Percentiles rank a stretch among this genome's conserved stretches.
Conservation (phyloP, 2,113 vertebrate genomes). For the Silurus asotus region DNA sequence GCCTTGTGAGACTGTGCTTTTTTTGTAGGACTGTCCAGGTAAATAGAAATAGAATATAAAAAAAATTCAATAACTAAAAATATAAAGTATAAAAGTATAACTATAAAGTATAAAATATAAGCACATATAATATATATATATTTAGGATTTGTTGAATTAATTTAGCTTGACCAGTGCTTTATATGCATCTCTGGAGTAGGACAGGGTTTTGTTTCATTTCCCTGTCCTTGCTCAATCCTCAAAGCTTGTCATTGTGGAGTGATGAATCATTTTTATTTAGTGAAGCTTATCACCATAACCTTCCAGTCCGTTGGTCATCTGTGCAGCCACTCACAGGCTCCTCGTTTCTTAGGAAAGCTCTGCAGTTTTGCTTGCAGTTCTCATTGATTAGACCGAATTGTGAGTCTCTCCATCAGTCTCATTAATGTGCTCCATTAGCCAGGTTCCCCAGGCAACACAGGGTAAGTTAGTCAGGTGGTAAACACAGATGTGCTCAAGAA, state of each 20-base stretch:
- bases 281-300: constrained; percentile 5
- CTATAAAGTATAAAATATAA: too few species aligned
- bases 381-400: constrained; percentile 49
- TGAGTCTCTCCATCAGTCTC: constrained; percentile 51
- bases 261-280: constrained; percentile 23
- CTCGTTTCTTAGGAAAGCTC: constrained; percentile 39
- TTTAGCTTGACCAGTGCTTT: background rate
- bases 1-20: background rate
- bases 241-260: background rate
- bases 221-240: background rate
- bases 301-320: constrained; percentile 27
- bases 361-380: constrained; percentile 45
- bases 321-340: background rate
- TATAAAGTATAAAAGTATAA: too few species aligned
- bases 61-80: too few species aligned
- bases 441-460: constrained; percentile 28
- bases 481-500: constrained; percentile 53
- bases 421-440: constrained; percentile 56
- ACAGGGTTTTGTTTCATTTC: background rate
- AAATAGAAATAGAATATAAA: too few species aligned
- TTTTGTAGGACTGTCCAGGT: too few species aligned
- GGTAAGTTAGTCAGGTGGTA: constrained; percentile 50
- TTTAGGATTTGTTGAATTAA: background rate
- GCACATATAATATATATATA: too few species aligned
- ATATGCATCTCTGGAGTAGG: background rate